A percentile compares a stretch with the other conserved stretches of the same genome.
Conservation (phyloP, 92 coral and sea anemone genomes). For the Heteractis magnifica region DNA sequence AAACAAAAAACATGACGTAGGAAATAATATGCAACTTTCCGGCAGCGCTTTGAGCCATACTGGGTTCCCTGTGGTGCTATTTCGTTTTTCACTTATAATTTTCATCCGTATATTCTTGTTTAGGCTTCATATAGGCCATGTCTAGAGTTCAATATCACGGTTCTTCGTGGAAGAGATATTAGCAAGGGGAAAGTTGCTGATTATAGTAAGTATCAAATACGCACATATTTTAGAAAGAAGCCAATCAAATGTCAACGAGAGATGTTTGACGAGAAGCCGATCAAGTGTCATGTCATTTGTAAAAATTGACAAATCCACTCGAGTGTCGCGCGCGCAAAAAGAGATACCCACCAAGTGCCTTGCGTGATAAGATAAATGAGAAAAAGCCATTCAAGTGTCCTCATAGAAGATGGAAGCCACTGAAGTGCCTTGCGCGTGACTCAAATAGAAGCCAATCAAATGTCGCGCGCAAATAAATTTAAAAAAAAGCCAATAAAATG, state of each 20-base stretch:
- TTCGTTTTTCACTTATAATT: neutral
- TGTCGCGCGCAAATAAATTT: neutral
- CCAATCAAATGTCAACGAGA: neutral
- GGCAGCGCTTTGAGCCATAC: neutral
- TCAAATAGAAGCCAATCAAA: neutral
- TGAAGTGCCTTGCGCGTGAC: neutral
- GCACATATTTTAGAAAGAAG: neutral
- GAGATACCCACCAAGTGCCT: neutral
- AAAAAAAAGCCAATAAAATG: neutral
- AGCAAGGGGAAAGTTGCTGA: slow-evolving; percentile 70
- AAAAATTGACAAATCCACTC: no score
- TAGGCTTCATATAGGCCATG: slow-evolving; percentile 63
- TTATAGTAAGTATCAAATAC: slow-evolving; percentile 43
- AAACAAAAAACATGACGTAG: no score
- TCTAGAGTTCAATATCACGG: slow-evolving; percentile 43
- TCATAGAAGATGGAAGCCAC: neutral
- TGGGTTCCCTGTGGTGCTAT: neutral
- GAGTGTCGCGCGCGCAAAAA: no score
- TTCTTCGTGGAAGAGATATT: slow-evolving; percentile 64
- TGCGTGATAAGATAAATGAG: neutral
- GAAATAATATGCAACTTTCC: no score
- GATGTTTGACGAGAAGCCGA: no score
- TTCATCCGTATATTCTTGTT: neutral
- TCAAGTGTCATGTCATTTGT: no score
- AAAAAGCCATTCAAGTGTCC: neutral